These are phyloP conservation scores for Andrena hattorfiana DNA, from an alignment of 2,888 invertebrate genomes.

Conservation along the genomic window DNA sequence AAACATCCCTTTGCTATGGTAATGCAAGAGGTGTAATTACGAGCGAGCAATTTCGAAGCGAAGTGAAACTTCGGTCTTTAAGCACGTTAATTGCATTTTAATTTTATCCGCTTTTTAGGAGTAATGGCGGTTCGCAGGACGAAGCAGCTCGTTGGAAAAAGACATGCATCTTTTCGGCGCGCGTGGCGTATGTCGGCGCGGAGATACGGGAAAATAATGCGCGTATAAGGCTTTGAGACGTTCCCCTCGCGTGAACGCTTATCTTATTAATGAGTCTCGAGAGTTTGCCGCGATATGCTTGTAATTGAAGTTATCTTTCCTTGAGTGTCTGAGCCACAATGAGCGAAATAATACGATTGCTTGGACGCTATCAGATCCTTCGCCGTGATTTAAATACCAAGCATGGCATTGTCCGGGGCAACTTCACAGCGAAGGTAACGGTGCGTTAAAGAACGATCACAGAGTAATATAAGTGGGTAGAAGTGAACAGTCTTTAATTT, in stretches of 20 bases:
- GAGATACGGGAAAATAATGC: neutral
- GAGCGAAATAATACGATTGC: slow-evolving; percentile 10
- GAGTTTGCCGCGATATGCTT: neutral
- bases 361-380: neutral
- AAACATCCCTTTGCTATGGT: slow-evolving; percentile 47
- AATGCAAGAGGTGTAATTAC: slow-evolving; percentile 47
- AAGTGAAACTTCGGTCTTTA: slow-evolving; percentile 36
- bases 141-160: neutral
- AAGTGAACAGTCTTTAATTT: no score
- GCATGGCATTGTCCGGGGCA: neutral
- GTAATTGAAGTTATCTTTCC: slow-evolving; percentile 1
- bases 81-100: slow-evolving; percentile 47
- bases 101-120: slow-evolving; percentile 30
- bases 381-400: neutral
- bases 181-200: no score
- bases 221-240: slow-evolving; percentile 2
- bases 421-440: neutral
- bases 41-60: slow-evolving; percentile 21
- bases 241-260: slow-evolving; percentile 14
- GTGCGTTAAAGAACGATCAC: neutral
- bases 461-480: no score
- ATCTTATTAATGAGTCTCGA: slow-evolving; percentile 31
- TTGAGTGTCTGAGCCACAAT: neutral
- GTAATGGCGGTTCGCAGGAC: neutral
- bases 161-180: no score